Percentiles rank a stretch among this genome's conserved stretches.
These are phyloP conservation scores for Galleria mellonella DNA, from an alignment of 1,140 invertebrate species.

Conservation along the genomic window DNA sequence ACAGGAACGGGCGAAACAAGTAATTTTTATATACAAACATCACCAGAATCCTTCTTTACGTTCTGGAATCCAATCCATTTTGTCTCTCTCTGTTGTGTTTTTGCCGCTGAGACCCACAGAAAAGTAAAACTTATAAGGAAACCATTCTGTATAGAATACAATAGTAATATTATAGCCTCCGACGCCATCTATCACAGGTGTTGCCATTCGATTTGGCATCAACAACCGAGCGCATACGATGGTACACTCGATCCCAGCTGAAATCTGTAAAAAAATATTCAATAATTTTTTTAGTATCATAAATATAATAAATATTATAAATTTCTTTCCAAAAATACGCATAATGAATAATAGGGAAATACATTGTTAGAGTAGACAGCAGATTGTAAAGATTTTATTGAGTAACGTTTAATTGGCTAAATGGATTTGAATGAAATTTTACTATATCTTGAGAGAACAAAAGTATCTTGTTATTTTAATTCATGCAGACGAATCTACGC, in stretches of 20 bases:
- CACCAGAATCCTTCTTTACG: background rate
- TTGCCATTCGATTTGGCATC: conserved; percentile 38
- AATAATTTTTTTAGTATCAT: background rate
- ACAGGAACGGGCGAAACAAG: too few species aligned
- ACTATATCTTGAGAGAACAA: too few species aligned
- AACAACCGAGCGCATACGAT: conserved; percentile 45
- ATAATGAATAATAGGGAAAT: too few species aligned
- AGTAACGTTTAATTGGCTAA: too few species aligned
- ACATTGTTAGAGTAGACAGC: too few species aligned
- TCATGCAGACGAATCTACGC: too few species aligned
- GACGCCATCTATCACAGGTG: conserved; percentile 34
- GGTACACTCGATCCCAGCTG: conserved; percentile 46
- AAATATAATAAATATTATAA: too few species aligned
- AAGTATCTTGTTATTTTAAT: too few species aligned
- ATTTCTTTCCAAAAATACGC: too few species aligned
- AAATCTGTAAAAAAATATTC: conserved; percentile 34
- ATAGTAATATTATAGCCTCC: conserved; percentile 50
- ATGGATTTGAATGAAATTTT: too few species aligned
- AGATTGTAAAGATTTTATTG: too few species aligned
- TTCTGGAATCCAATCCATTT: background rate
- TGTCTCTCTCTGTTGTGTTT: conserved; percentile 28
- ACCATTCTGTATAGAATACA: conserved; percentile 37
- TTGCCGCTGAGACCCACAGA: conserved; percentile 40
- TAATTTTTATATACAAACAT: background rate
- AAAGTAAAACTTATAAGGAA: conserved; percentile 47